Evolutionary conservation across 2,113 vertebrate genomes (phyloP).

Genomic region (Rhinichthys klamathensis): DNA sequence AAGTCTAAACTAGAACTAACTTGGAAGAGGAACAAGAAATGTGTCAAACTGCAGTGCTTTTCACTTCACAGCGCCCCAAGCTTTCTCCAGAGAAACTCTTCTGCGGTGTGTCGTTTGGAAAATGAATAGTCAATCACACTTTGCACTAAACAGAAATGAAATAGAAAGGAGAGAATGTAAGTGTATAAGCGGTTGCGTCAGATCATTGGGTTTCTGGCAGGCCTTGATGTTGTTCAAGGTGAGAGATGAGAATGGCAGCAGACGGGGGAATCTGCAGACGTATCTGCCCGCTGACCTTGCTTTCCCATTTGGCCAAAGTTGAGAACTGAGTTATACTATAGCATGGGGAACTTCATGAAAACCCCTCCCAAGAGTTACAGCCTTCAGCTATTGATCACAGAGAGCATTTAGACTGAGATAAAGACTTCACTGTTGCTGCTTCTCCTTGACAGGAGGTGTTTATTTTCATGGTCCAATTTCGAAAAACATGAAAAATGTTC

Average conservation of each 20-base stretch:
- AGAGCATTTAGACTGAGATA: constrained; percentile 8
- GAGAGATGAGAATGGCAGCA: constrained; percentile 44
- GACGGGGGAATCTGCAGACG: constrained; percentile 31
- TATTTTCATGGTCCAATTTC: no score
- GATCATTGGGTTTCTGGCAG: constrained; percentile 29
- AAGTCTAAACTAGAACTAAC: neutral
- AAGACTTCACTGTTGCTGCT: constrained; percentile 6
- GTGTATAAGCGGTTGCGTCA: neutral
- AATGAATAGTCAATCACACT: neutral
- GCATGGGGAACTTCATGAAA: neutral
- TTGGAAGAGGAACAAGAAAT: neutral
- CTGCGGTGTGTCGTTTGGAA: neutral
- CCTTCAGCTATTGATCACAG: constrained; percentile 20
- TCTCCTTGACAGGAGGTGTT: neutral
- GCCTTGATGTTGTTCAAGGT: constrained; percentile 48
- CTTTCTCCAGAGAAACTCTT: constrained; percentile 1
- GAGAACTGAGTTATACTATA: constrained; percentile 24
- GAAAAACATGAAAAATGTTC: neutral
- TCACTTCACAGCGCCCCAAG: neutral
- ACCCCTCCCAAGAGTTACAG: neutral
- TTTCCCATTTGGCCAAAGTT: constrained; percentile 26
- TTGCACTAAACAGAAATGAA: neutral
- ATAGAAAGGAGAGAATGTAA: neutral
- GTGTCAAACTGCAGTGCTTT: neutral
- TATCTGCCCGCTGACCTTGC: constrained; percentile 37